Evolutionary conservation across 2,888 invertebrate genomes (phyloP), one percentile per base, ranked within the genome.

Genomic region (Pachycephus smyrnensis): DNA sequence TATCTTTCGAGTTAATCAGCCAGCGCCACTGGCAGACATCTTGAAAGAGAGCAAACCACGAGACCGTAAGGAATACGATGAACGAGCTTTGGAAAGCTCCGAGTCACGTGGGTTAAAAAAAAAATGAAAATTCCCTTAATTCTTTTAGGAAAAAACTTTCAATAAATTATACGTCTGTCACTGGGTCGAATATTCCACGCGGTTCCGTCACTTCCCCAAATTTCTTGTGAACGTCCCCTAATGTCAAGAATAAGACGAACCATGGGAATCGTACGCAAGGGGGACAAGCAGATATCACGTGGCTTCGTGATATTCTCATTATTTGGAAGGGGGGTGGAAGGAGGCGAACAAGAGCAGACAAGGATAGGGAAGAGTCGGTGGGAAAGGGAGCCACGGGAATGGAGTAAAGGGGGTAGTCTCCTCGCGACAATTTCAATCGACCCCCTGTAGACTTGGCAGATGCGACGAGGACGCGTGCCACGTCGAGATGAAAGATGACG

Each of bases 381-480:
- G n/a, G 35, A 69, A 73, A 36, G 33, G 30, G 36, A 30, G 37
- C 40, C 15, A 32, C 68, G 37, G 69, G 40, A 12, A 30, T 9
- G 33, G 33, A 32, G 32, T 30, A 68, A 9, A 1, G 40, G 30
- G 35, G 76, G 76, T 75, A 75, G 69, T 76, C 82, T 82, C 81
- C 82, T 80, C 80, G 84, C 84, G 82, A 82, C 87, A 88, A 88
- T 90, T 89, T 88, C 90, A 90, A 90, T 90, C 86, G 89, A 88
- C 89, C 89, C 89, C 89, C 88, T 83, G 55, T 84, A 81, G 86
- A 84, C 83, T 79, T 82, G 88, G 87, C 90, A 90, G 90, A 90
- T 90, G 90, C 86, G 89, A 85, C 87, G 86, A 82, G 84, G 89
- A 85, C 90, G 89, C 90, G 90, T 90, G 90, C 89, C 89, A 84